Evolutionary conservation across 2,888 invertebrate genomes (phyloP).

Genomic region (Agrochola macilenta): DNA sequence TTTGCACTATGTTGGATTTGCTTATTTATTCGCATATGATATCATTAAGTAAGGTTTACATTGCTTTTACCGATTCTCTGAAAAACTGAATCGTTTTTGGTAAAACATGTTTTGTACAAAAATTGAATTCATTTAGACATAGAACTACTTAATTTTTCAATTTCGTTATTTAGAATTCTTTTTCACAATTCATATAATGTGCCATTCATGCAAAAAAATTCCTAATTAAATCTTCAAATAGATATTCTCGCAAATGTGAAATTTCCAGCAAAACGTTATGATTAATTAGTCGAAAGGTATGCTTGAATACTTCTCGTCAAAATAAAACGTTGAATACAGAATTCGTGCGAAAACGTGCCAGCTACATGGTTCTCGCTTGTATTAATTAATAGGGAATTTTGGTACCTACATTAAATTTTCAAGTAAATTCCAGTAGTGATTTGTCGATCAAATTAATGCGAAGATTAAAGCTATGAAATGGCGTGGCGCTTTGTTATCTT

Average conservation of each 20-base stretch:
- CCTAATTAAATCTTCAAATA: slow-evolving; percentile 19
- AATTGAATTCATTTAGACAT: not conserved
- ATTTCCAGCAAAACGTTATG: slow-evolving; percentile 36
- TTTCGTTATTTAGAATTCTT: not conserved
- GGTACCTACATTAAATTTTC: slow-evolving; percentile 51
- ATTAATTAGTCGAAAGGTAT: slow-evolving; percentile 52
- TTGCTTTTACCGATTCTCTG: slow-evolving; percentile 9
- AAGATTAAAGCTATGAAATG: slow-evolving; percentile 38
- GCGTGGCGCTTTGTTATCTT: not conserved
- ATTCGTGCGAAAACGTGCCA: slow-evolving; percentile 44
- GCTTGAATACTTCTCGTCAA: slow-evolving; percentile 45
- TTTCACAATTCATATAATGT: not conserved
- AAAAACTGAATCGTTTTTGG: not conserved
- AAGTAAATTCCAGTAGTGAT: slow-evolving; percentile 50
- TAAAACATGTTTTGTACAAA: not conserved
- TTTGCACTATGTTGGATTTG: slow-evolving; percentile 47
- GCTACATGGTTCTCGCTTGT: slow-evolving; percentile 36
- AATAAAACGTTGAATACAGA: slow-evolving; percentile 58
- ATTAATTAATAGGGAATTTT: slow-evolving; percentile 48
- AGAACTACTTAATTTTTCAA: not conserved
- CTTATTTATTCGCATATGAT: slow-evolving; percentile 56
- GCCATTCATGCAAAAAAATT: not conserved
- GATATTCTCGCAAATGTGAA: slow-evolving; percentile 32
- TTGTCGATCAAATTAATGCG: slow-evolving; percentile 50
- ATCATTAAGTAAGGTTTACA: slow-evolving; percentile 30